Conservation (phyloP, 2,888 invertebrate genomes). For the Torymus tubicola region DNA sequence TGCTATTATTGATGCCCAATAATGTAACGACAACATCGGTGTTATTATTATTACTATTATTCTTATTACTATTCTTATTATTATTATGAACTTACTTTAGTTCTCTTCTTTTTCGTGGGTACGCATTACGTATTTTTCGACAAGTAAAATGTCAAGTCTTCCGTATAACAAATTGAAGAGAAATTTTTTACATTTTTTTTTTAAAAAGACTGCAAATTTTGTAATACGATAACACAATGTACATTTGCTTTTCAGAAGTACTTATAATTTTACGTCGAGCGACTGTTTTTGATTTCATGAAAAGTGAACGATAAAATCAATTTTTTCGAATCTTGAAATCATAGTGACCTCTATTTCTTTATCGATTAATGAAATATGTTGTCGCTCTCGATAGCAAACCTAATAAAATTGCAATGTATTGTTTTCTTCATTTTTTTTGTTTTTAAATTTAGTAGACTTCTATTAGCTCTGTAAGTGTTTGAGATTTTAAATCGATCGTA, state of each 20-base stretch:
- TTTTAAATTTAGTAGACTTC: constrained; percentile 37
- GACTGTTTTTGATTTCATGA: constrained; percentile 20
- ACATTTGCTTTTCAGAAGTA: constrained; percentile 54
- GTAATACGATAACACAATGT: constrained; percentile 32
- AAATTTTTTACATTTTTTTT: constrained; percentile 52
- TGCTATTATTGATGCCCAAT: constrained; percentile 15
- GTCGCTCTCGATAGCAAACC: background rate
- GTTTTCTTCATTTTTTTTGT: constrained; percentile 27
- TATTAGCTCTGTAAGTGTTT: constrained; percentile 14
- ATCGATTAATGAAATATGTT: constrained; percentile 15
- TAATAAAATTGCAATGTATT: constrained; percentile 8
- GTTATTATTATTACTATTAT: background rate
- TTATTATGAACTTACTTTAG: background rate
- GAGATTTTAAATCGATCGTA: constrained; percentile 45
- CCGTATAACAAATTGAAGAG: constrained; percentile 52
- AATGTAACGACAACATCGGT: background rate
- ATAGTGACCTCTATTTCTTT: constrained; percentile 38
- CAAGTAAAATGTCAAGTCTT: constrained; percentile 50
- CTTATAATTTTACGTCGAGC: constrained; percentile 53
- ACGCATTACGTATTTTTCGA: constrained; percentile 46
- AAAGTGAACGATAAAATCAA: constrained; percentile 12
- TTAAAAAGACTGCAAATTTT: constrained; percentile 56
- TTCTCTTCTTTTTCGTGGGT: constrained; percentile 34
- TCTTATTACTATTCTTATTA: too few relatives aligned
- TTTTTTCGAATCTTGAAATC: constrained; percentile 41